phyloP scores from a whole-genome alignment of 2,113 vertebrate species.

The Holacanthus passer region DNA sequence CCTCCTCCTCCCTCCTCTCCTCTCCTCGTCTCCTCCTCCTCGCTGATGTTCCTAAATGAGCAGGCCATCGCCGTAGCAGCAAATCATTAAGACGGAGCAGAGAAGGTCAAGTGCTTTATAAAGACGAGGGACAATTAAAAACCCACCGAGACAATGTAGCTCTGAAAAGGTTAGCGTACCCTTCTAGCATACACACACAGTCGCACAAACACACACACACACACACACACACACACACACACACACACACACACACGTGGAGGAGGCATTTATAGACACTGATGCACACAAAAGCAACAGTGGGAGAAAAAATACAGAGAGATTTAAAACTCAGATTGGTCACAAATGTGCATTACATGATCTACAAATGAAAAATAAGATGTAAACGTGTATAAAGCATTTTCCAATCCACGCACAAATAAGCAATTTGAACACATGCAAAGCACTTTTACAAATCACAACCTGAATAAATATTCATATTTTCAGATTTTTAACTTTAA shows the following conservation, averaged over 20 bases:
- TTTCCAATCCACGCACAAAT: no score
- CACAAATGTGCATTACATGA: no score
- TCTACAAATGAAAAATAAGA: no score
- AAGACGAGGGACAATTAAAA: conserved; percentile 75
- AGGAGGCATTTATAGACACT: no score
- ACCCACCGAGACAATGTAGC: conserved; percentile 60
- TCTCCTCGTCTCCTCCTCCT: conserved; percentile 27
- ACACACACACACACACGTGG: conserved; percentile 4
- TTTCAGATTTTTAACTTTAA: no score
- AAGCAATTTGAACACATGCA: no score
- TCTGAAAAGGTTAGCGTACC: conserved; percentile 64
- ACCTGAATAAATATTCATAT: no score
- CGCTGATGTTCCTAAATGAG: conserved; percentile 65
- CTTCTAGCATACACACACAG: conserved; percentile 6
- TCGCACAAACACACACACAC: conserved; percentile 1
- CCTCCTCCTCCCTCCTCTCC: conserved; percentile 18
- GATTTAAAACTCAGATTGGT: no score
- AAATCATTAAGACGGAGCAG: conserved; percentile 73
- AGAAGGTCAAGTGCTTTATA: conserved; percentile 77
- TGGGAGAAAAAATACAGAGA: background rate
- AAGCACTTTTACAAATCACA: no score
- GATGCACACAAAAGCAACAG: background rate
- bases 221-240: background rate
- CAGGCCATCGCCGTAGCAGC: conserved; percentile 55
- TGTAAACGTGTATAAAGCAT: no score